phyloP scores from a whole-genome alignment of 2,113 vertebrate species.

The Lamprotornis superbus region DNA sequence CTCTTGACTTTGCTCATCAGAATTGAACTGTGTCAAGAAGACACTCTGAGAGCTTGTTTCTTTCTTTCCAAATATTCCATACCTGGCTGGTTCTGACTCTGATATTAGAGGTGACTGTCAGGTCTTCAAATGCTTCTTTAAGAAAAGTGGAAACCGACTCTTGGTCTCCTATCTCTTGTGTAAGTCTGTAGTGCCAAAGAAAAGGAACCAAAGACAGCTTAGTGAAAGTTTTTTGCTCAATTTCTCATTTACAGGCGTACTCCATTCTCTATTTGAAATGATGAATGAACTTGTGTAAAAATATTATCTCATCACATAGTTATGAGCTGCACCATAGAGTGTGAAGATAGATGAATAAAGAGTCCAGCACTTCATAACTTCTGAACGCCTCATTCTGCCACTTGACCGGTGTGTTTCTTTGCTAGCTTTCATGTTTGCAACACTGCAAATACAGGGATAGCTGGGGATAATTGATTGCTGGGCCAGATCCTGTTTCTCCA shows the following conservation, averaged over 20 bases:
- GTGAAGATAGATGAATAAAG: background rate
- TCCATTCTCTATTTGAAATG: background rate
- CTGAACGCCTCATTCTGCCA: background rate
- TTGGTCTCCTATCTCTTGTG: background rate
- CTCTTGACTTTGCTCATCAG: background rate
- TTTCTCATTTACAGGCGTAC: background rate
- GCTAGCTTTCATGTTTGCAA: background rate
- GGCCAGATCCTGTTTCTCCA: background rate
- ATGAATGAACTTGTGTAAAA: constrained; percentile 31
- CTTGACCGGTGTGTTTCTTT: background rate
- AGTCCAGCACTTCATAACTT: background rate
- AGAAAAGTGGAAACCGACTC: background rate
- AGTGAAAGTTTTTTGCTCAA: background rate
- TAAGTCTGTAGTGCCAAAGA: background rate
- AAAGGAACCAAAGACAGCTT: background rate
- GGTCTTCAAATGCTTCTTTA: background rate
- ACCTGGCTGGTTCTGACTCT: background rate
- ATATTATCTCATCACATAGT: constrained; percentile 48
- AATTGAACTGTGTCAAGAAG: background rate
- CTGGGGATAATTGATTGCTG: background rate
- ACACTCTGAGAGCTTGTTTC: background rate
- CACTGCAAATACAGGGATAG: background rate
- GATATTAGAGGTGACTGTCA: background rate
- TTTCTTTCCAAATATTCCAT: background rate
- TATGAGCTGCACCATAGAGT: background rate